Evolutionary conservation across 2,113 vertebrate species (phyloP).

Genomic region (Scytalopus superciliaris): DNA sequence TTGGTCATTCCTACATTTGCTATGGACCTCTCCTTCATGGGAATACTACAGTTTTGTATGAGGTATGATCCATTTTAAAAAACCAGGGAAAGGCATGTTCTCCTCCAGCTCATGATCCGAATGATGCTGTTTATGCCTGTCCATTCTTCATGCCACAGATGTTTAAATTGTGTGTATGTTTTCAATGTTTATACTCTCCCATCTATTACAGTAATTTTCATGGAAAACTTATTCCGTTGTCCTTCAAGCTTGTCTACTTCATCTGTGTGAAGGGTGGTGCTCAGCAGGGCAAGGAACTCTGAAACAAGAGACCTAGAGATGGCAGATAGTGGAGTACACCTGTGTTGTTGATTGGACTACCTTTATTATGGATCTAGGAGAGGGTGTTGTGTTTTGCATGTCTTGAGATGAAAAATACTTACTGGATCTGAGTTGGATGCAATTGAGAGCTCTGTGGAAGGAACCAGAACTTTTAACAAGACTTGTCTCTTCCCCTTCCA

Average conservation of each 20-base stretch:
- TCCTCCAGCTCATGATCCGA: not conserved
- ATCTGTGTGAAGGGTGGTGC: not conserved
- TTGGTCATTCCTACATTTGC: slow-evolving; percentile 97
- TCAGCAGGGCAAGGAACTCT: rapidly evolving
- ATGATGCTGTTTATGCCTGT: not conserved
- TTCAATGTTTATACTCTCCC: not conserved
- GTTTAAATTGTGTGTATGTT: not conserved
- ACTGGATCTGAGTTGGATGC: not conserved
- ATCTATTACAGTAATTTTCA: not conserved
- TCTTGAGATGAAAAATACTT: not conserved
- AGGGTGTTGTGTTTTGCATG: not conserved
- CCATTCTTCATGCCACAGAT: not conserved
- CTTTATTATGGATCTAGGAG: not conserved
- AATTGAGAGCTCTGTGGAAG: not conserved
- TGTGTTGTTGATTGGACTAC: not conserved
- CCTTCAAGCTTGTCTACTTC: not conserved
- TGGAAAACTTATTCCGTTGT: not conserved
- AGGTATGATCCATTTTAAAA: slow-evolving; percentile 74
- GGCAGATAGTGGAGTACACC: not conserved
- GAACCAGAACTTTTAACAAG: not conserved
- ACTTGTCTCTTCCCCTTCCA: not conserved
- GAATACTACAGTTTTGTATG: slow-evolving; percentile 91
- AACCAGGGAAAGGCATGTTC: not conserved
- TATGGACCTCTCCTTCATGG: slow-evolving; percentile 94
- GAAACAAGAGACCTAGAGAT: not conserved